Evolutionary conservation across 1,140 invertebrate species (phyloP), one percentile per base, ranked within the genome.

Genomic region (Drosophila nasuta): DNA sequence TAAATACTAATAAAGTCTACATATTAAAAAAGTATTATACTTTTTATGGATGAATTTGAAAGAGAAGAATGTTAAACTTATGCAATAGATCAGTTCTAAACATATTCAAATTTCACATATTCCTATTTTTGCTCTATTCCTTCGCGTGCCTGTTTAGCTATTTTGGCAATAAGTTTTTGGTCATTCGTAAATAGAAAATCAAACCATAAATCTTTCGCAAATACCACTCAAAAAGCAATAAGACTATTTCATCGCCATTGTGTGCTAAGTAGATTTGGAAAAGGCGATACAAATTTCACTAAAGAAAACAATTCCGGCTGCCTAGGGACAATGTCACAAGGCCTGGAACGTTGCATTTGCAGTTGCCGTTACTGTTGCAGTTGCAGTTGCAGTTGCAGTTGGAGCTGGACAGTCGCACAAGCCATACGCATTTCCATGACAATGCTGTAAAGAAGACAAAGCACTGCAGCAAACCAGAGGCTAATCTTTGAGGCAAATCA

Each of bases 161-260:
- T 43, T 49, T 49, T 45, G 46, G 58, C 43, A 43, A 35, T 25
- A 45, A 48, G 11, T 52, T 57, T 71, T 59, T 59, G 51, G 73
- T 41, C 60, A 60, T 41, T 52, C 48, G 11, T 13, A 33, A 51
- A 52, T 46, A 68, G 56, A 60, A 77, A 85, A 85, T 78, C 77
- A 79, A 87, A 76, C 82, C 82, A 86, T 82, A 87, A 87, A 86
- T 87, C 82, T 79, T 67, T 59, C 62, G 64, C 82, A 86, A 86
- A 83, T 87, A 90, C 75, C 87, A 91, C 87, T 91, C 87, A 91
- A 91, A 90, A 90, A 91, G 77, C 87, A 90, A 90, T 91, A 91
- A 91, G 78, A 75, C 87, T 77, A 86, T 83, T 90, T 81, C 87
- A 80, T 77, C 74, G 81, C 87, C 87, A 91, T 91, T 91, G 88